These are phyloP conservation scores for Herpetotheres cachinnans DNA, from an alignment of 2,113 vertebrate genomes.

Conservation along the genomic window DNA sequence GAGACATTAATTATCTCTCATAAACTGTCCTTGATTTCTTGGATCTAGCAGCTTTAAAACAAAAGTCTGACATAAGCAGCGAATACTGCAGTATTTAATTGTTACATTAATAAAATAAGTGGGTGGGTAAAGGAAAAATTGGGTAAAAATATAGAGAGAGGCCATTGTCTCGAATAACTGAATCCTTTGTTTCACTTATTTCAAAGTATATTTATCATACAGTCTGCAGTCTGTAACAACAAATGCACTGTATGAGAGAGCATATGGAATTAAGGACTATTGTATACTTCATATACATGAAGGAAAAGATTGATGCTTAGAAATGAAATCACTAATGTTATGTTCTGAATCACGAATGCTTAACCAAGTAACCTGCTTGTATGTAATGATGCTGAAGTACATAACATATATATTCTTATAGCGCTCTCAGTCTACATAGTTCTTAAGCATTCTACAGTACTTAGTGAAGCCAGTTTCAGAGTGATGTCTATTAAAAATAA, in stretches of 20 bases:
- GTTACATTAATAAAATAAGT: not conserved
- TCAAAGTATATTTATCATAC: not conserved
- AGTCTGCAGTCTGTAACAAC: not conserved
- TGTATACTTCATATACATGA: not conserved
- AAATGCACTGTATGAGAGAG: not conserved
- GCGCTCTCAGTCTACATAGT: not conserved
- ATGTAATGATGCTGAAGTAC: not conserved
- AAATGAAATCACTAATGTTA: not conserved
- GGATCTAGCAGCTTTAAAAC: not conserved
- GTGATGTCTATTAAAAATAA: conserved; percentile 64
- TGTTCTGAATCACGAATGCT: not conserved
- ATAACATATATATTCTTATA: not conserved
- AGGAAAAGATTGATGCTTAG: not conserved
- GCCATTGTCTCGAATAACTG: not conserved
- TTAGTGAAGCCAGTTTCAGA: not conserved
- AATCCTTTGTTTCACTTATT: not conserved
- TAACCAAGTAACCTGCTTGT: not conserved
- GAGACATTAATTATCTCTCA: not conserved
- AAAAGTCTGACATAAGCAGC: not conserved
- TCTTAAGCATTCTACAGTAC: not conserved
- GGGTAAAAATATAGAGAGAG: not conserved
- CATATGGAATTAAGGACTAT: not conserved
- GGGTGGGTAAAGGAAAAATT: not conserved
- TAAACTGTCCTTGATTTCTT: not conserved
- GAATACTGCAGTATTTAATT: not conserved